These are phyloP conservation scores for Anodontia alba DNA, from an alignment of 2,888 invertebrate genomes.

Conservation along the genomic window DNA sequence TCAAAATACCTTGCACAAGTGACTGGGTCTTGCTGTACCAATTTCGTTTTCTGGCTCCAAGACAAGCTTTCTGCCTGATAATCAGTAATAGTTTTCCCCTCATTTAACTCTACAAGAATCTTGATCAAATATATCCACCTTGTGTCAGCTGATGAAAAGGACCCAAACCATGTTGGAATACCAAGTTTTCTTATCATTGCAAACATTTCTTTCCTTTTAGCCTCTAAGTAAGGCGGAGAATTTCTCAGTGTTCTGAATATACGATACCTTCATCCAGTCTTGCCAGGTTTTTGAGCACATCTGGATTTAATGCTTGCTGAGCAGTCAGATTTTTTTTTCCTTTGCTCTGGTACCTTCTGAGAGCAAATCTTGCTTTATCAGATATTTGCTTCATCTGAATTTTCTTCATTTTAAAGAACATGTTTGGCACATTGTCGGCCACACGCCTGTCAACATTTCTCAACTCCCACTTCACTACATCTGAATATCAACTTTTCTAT, in stretches of 20 bases:
- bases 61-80: not conserved
- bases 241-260: constrained; percentile 47
- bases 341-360: constrained; percentile 40
- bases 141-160: constrained; percentile 57
- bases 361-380: constrained; percentile 53
- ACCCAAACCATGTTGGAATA: constrained; percentile 61
- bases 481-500: constrained; percentile 24
- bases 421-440: constrained; percentile 42
- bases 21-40: constrained; percentile 6
- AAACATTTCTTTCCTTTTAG: not conserved
- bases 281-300: constrained; percentile 44
- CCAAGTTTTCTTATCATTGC: constrained; percentile 39
- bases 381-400: constrained; percentile 42
- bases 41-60: not conserved
- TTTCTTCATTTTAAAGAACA: constrained; percentile 44
- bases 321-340: constrained; percentile 41
- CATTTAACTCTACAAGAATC: not conserved
- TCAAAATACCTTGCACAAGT: constrained; percentile 24
- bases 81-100: not conserved
- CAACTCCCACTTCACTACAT: constrained; percentile 35
- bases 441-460: no score
- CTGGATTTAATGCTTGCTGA: constrained; percentile 23
- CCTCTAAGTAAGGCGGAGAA: constrained; percentile 50
- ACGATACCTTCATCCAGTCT: constrained; percentile 79
- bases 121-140: constrained; percentile 40